Base-by-base conservation (phyloP, 2,113 vertebrate species). In the Sakesphorus luctuosus region DNA sequence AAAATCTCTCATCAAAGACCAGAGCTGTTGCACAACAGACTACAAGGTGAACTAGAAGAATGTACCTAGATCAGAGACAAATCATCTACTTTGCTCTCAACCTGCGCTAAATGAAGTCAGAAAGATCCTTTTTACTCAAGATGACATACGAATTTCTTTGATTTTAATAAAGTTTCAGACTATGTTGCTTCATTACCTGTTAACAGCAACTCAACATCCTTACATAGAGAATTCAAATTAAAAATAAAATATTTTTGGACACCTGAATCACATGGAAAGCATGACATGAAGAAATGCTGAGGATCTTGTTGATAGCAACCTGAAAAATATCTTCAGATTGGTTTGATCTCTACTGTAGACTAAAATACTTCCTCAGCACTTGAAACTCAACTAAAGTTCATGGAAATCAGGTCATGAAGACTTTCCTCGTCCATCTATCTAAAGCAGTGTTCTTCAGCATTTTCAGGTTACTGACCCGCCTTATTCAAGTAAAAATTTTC, bases 401-500 rank as follows among this genome's bases (percentile, higher is more conserved):
- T 90, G 68, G 50, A 96, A 96, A 97, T 93, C 59, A 96, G 59
- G 83, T 95, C 92, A 88, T 73, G 77, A 83, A 93, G 90, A 93
- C 88, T 90, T 92, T 95, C 92, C 94, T 94, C 94, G 91, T 92
- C 94, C 83, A 83, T 86, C 83, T 81, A 80, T 93, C 92, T 81
- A 87, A 93, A 89, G 33, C 68, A 89, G 40, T 44, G 65, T 94
- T 97, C 88, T 90, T 96, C 94, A 96, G 23, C 73, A 85, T 93
- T 94, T 95, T 84, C 94, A 92, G 93, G 96, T 95, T 95, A 89
- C 73, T 97, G 96, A 96, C 96, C 96, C 14, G 0, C 89, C 83
- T 95, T 96, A 93, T 95, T 92, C 83, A 92, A 93, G 76, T 92
- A 88, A 96, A 96, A 96, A 92, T 93, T 96, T 96, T 92, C 95